Evolutionary conservation across 2,888 invertebrate species (phyloP).

Genomic region (Macaria liturata): DNA sequence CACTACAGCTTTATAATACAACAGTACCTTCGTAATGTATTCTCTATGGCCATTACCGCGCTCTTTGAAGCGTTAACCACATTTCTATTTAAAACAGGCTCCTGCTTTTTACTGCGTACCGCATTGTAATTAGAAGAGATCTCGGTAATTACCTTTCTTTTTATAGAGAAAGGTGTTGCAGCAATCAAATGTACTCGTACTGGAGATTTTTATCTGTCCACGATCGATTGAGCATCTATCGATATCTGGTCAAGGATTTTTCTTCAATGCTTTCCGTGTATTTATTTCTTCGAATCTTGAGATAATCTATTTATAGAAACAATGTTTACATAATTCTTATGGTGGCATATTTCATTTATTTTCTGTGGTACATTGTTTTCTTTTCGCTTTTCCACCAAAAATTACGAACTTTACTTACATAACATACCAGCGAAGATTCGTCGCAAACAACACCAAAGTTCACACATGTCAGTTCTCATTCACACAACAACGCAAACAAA

Average conservation of each 20-base stretch:
- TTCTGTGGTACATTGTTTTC: too few species aligned
- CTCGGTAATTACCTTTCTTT: conserved; percentile 2
- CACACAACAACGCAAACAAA: conserved; percentile 11
- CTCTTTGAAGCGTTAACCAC: conserved; percentile 23
- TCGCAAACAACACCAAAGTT: conserved; percentile 5
- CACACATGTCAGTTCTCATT: conserved; percentile 13
- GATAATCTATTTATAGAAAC: too few species aligned
- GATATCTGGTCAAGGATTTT: too few species aligned
- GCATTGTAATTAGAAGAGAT: conserved; percentile 20
- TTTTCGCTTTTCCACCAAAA: not conserved
- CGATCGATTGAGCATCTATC: too few species aligned
- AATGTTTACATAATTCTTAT: too few species aligned
- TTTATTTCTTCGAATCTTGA: too few species aligned
- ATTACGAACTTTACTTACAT: not conserved
- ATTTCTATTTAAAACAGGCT: conserved; percentile 20
- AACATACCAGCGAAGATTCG: not conserved
- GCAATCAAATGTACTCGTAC: not conserved
- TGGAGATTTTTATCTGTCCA: too few species aligned
- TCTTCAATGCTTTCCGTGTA: too few species aligned
- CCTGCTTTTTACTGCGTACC: conserved; percentile 10
- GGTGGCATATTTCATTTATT: too few species aligned
- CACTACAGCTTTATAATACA: not conserved
- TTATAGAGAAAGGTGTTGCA: conserved; percentile 10
- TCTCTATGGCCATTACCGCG: conserved; percentile 16
- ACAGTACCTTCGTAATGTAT: conserved; percentile 9